A percentile compares a stretch with the other conserved stretches of the same genome.
Conservation (phyloP, 2,113 vertebrate genomes). For the Holacanthus passer region DNA sequence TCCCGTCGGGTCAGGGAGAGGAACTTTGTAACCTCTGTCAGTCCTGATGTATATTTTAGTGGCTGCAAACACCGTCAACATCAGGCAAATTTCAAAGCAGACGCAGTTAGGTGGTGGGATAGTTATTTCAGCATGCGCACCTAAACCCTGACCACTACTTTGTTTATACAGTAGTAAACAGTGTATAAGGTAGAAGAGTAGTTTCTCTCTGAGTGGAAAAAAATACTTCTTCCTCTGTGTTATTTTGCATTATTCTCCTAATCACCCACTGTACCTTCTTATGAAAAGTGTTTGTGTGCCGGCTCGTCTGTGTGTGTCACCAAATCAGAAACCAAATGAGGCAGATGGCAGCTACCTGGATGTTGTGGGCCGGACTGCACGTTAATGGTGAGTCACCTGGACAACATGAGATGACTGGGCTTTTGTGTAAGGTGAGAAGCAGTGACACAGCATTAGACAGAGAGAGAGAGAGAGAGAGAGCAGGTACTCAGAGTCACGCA, state of each 20-base stretch:
- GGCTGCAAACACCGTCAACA: slow-evolving; percentile 48
- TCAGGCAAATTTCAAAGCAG: slow-evolving; percentile 22
- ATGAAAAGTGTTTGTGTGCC: slow-evolving; percentile 9
- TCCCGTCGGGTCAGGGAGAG: slow-evolving; percentile 66
- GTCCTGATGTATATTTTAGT: slow-evolving; percentile 38
- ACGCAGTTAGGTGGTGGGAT: slow-evolving; percentile 43
- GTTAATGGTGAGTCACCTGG: slow-evolving; percentile 64
- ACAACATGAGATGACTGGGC: slow-evolving; percentile 53
- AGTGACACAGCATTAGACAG: slow-evolving; percentile 60
- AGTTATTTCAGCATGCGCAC: slow-evolving; percentile 35
- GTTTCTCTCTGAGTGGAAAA: background rate
- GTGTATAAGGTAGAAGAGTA: slow-evolving; percentile 20
- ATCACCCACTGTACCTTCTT: background rate
- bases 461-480: slow-evolving; percentile 18
- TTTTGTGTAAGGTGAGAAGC: slow-evolving; percentile 66
- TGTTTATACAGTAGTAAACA: slow-evolving; percentile 37
- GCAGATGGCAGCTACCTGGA: slow-evolving; percentile 42
- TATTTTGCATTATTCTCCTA: background rate
- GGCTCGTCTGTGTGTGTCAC: slow-evolving; percentile 10
- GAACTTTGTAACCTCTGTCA: slow-evolving; percentile 27
- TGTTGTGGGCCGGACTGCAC: slow-evolving; percentile 27
- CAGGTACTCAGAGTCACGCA: slow-evolving; percentile 53
- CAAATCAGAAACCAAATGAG: slow-evolving; percentile 15
- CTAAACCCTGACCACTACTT: background rate
- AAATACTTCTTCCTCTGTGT: background rate